These are phyloP conservation scores for Myrmecophaga tridactyla DNA, from an alignment of 2,113 vertebrate species.

Conservation along the genomic window DNA sequence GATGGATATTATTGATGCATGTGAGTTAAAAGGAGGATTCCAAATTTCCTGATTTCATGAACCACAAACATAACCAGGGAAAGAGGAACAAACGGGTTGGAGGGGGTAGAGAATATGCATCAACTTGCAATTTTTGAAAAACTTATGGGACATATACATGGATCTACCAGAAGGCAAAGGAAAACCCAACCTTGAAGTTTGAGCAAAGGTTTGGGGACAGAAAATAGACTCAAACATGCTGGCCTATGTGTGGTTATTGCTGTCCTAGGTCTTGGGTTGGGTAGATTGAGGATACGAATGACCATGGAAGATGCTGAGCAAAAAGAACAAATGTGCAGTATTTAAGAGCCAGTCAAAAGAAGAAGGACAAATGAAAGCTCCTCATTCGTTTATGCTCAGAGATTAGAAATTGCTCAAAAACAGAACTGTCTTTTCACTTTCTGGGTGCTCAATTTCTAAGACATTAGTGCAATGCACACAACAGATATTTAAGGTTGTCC, in stretches of 20 bases:
- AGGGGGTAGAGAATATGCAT: not conserved
- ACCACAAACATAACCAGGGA: not conserved
- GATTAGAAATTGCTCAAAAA: not conserved
- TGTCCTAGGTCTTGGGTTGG: not conserved
- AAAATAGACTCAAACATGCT: not conserved
- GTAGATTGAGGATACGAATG: not conserved
- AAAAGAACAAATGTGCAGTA: not conserved
- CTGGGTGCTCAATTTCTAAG: not conserved
- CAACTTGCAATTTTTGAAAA: not conserved
- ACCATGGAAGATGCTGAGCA: not conserved
- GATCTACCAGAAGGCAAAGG: too few relatives aligned
- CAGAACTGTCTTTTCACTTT: not conserved
- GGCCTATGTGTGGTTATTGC: not conserved
- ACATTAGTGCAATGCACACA: not conserved
- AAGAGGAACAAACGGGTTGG: not conserved
- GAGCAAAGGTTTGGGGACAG: not conserved
- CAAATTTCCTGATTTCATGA: not conserved
- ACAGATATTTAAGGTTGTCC: not conserved
- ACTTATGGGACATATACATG: not conserved
- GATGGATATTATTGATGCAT: not conserved
- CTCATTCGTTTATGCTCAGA: not conserved
- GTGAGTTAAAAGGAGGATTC: not conserved
- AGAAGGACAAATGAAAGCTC: not conserved
- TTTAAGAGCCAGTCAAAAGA: not conserved
- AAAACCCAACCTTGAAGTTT: too few relatives aligned